Evolutionary conservation across 1,140 invertebrate genomes (phyloP).

Genomic region (Pseudomyrmex gracilis): DNA sequence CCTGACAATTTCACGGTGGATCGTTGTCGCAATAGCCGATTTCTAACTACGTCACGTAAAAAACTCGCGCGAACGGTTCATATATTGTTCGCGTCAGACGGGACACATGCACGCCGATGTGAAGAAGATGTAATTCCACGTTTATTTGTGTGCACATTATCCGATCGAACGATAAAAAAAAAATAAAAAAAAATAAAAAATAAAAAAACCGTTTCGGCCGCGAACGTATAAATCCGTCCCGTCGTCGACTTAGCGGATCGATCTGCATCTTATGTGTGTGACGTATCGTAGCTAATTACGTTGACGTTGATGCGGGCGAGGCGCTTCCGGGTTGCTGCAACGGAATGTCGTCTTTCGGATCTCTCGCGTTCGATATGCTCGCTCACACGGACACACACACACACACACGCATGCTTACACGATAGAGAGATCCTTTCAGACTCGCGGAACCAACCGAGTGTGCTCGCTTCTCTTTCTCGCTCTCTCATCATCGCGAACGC

Average conservation of each 20-base stretch:
- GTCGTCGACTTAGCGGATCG: constrained; percentile 24
- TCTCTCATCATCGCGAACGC: not conserved
- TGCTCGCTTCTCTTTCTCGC: constrained; percentile 11
- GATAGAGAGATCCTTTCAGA: constrained; percentile 60
- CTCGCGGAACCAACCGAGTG: constrained; percentile 36
- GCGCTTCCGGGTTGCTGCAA: constrained; percentile 67
- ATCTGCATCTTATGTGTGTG: constrained; percentile 51
- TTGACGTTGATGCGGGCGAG: constrained; percentile 45
- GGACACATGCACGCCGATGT: not conserved
- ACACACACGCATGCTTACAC: too few relatives aligned
- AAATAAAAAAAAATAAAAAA: too few relatives aligned
- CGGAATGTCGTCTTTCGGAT: constrained; percentile 69
- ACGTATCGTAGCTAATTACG: constrained; percentile 67
- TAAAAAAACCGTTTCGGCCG: too few relatives aligned
- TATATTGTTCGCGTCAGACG: not conserved
- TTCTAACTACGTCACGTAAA: not conserved
- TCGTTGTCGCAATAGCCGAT: constrained; percentile 8
- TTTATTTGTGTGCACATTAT: constrained; percentile 48
- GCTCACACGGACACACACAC: constrained; percentile 37
- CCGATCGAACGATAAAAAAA: constrained; percentile 12
- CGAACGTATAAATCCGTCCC: constrained; percentile 31
- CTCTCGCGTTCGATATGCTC: constrained; percentile 51
- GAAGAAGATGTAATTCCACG: constrained; percentile 35
- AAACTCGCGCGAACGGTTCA: constrained; percentile 21
- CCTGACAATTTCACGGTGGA: constrained; percentile 20